Conservation (phyloP, 1,140 invertebrate species). For the Ridgeia piscesae region DNA sequence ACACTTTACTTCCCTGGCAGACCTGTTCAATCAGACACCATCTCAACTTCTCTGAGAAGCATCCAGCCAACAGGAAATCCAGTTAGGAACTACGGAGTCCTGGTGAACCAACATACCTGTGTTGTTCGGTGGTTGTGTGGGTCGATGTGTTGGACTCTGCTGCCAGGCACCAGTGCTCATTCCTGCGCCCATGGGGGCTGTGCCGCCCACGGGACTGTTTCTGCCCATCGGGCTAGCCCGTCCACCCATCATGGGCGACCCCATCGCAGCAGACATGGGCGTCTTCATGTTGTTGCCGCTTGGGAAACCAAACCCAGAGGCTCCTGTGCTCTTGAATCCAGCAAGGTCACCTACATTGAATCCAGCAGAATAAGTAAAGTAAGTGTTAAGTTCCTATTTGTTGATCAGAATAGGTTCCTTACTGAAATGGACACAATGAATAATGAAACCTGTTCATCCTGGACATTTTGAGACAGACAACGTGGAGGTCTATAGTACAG, state of each 20-base stretch:
- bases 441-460: no score
- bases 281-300: not conserved
- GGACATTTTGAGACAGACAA: no score
- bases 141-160: constrained; percentile 23
- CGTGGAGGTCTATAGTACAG: no score
- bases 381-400: not conserved
- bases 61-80: no score
- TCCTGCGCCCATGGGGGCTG: constrained; percentile 16
- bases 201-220: constrained; percentile 1
- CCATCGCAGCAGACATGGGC: constrained; percentile 11
- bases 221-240: constrained; percentile 2
- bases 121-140: constrained; percentile 25
- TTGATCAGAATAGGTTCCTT: no score
- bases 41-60: no score
- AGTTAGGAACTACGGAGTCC: no score
- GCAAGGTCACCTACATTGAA: not conserved
- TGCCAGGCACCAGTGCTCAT: constrained; percentile 7
- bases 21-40: no score
- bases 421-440: no score
- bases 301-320: not conserved
- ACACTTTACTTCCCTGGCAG: no score
- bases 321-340: not conserved
- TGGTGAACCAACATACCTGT: constrained; percentile 23
- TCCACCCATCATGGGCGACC: not conserved
- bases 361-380: not conserved